Evolutionary conservation across 2,113 vertebrate genomes (phyloP).

Genomic region (Paralichthys olivaceus): DNA sequence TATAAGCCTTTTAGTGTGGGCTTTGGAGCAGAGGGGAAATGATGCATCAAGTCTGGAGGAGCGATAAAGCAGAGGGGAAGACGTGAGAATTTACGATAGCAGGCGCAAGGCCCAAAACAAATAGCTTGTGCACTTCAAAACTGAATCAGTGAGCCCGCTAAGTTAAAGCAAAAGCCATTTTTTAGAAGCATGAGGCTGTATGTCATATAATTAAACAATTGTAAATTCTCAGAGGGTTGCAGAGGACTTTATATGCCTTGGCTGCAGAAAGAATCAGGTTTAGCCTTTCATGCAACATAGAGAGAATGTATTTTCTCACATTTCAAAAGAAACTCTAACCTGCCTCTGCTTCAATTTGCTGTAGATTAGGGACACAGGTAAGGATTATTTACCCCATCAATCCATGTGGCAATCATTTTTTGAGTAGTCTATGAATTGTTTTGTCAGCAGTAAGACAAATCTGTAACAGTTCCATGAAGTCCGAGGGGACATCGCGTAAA

Average conservation of each 20-base stretch:
- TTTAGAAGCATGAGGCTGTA: not conserved
- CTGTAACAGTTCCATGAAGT: no score
- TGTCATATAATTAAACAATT: not conserved
- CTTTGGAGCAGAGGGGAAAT: slow-evolving; percentile 57
- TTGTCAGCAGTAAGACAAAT: not conserved
- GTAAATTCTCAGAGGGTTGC: not conserved
- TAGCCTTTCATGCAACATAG: not conserved
- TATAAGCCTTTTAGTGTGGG: not conserved
- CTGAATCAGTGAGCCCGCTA: slow-evolving; percentile 37
- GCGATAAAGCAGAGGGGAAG: slow-evolving; percentile 71
- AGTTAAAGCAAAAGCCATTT: slow-evolving; percentile 3
- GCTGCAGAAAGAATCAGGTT: not conserved
- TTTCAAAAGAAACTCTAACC: not conserved
- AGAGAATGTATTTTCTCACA: no score
- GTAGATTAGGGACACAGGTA: not conserved
- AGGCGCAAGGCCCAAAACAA: slow-evolving; percentile 30
- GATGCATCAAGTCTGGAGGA: slow-evolving; percentile 62
- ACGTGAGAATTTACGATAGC: slow-evolving; percentile 53
- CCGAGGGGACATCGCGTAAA: no score
- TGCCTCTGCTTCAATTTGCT: not conserved
- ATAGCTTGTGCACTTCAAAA: not conserved
- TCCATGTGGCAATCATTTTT: not conserved
- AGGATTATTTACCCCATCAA: not conserved
- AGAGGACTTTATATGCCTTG: not conserved
- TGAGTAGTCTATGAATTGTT: no score